These are phyloP conservation scores for Platycnemis pennipes DNA, from an alignment of 2,888 invertebrate species.

Conservation along the genomic window DNA sequence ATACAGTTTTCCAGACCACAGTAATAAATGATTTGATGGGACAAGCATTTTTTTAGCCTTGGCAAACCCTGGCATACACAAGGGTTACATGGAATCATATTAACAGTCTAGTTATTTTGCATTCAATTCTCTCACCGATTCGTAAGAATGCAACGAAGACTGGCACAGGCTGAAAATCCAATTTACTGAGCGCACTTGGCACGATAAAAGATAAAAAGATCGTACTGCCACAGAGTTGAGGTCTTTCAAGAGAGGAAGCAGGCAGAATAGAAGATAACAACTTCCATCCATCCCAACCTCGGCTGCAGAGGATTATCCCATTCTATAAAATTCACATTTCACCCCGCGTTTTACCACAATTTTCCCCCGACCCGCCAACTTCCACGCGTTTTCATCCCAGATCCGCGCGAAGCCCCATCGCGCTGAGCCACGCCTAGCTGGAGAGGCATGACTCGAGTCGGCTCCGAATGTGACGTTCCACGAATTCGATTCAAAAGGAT, in stretches of 20 bases:
- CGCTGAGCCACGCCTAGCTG: neutral
- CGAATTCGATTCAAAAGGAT: neutral
- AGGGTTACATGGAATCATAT: too few species aligned
- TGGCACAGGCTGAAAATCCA: neutral
- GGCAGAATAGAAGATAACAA: neutral
- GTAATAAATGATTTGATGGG: too few species aligned
- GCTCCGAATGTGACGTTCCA: neutral
- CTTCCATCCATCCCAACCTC: neutral
- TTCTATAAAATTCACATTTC: neutral
- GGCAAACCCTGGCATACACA: too few species aligned
- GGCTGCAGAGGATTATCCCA: neutral
- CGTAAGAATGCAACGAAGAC: too few species aligned
- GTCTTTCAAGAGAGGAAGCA: neutral
- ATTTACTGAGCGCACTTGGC: neutral
- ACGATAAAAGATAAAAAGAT: too few species aligned
- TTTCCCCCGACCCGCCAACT: neutral
- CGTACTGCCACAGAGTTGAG: neutral
- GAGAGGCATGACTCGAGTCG: neutral
- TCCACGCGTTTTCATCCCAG: neutral
- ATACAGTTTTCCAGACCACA: too few species aligned
- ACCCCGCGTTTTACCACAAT: neutral
- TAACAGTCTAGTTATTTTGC: too few species aligned
- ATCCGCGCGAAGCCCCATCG: neutral
- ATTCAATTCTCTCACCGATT: too few species aligned
- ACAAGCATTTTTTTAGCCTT: too few species aligned